phyloP scores from a whole-genome alignment of 2,113 vertebrate genomes.

The Laterallus jamaicensis region DNA sequence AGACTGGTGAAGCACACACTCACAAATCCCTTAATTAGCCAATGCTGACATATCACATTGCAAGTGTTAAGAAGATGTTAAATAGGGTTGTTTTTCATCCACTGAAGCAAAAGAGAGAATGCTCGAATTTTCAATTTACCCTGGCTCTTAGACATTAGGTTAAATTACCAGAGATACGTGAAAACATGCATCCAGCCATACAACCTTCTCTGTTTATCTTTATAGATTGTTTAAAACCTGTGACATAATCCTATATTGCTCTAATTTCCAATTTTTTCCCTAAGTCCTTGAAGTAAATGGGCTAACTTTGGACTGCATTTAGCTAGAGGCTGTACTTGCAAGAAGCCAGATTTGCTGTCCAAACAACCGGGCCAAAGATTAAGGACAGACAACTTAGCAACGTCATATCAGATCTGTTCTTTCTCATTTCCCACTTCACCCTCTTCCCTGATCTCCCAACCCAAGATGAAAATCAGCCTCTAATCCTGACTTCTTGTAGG shows the following conservation, averaged over 20 bases:
- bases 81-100: not conserved
- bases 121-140: not conserved
- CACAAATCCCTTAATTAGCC: constrained; percentile 56
- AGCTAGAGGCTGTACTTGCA: not conserved
- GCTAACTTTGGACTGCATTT: not conserved
- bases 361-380: not conserved
- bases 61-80: not conserved
- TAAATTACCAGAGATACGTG: not conserved
- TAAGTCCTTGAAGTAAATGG: not conserved
- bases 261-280: not conserved
- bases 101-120: not conserved
- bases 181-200: not conserved
- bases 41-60: not conserved
- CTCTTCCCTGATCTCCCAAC: not conserved
- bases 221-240: not conserved
- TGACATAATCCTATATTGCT: not conserved
- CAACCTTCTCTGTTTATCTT: not conserved
- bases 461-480: not conserved
- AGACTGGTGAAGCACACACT: constrained; percentile 23
- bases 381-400: not conserved
- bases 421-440: not conserved
- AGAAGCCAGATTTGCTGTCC: not conserved
- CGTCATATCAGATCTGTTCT: not conserved
- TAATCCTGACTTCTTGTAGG: not conserved
- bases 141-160: not conserved